Evolutionary conservation across 2,888 invertebrate genomes (phyloP), one percentile per base, ranked within the genome.

Genomic region (Podabrus alpinus): DNA sequence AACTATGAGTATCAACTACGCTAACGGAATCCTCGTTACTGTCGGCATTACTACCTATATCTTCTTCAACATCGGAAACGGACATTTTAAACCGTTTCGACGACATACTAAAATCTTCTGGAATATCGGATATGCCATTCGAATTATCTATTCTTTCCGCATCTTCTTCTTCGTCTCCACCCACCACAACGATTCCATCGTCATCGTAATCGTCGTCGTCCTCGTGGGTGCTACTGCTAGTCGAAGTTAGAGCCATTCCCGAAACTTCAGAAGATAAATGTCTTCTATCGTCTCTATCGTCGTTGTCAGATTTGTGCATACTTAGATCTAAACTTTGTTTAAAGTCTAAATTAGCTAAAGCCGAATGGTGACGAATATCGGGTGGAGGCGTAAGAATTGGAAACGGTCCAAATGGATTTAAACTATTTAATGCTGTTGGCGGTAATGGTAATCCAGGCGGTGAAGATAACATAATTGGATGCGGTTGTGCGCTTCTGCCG

Each of bases 401-500:
- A 83, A 95, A 95, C 5, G 94, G 92, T 61, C 93, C 92, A 83
- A 95, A 95, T 10, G 94, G 92, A 83, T 92, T 91, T 83, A 95
- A 89, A 13, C 93, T 92, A 83, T 92, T 94, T 72, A 93, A 88
- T 3, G 92, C 91, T 7, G 92, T 92, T 7, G 90, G 88, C 13
- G 92, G 92, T 74, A 92, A 88, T 21, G 91, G 90, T 3, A 93
- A 85, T 0, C 92, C 92, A 9, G 92, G 89, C 82, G 92, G 92
- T 0, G 94, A 94, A 69, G 95, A 94, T 77, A 95, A 90, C 2
- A 95, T 88, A 62, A 96, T 89, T 10, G 95, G 92, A 86, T 96
- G 96, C 1, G 95, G 92, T 88, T 96, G 96, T 3, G 96, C 92
- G 76, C 95, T 96, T 80, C 97, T 91, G 0, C 97, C 97, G 82